Conservation (phyloP, 2,797 vertebrate species). For the Pangasius mekongensis region DNA sequence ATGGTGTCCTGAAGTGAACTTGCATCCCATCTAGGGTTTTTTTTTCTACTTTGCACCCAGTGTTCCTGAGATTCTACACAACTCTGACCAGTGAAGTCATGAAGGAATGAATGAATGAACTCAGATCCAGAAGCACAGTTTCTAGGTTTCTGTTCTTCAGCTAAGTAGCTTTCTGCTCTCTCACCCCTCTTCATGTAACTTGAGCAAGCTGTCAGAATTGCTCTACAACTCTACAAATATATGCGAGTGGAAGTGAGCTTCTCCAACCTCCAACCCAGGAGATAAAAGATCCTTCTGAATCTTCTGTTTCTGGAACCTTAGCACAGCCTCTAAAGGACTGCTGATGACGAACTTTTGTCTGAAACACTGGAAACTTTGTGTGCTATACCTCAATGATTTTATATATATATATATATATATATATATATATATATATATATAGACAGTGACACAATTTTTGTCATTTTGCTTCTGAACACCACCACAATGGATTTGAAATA, state of each 20-base stretch:
- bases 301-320: neutral
- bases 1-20: neutral
- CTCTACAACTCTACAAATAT: neutral
- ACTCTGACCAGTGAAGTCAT: neutral
- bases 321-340: neutral
- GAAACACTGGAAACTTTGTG: no score
- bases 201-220: neutral
- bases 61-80: neutral
- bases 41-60: neutral
- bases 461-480: no score
- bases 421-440: no score
- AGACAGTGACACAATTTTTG: no score
- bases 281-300: neutral
- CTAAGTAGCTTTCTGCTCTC: neutral
- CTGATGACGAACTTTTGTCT: neutral
- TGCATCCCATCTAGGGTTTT: neutral
- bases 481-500: no score
- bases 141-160: neutral
- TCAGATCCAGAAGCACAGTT: neutral
- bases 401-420: no score
- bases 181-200: neutral
- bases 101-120: neutral
- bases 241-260: neutral
- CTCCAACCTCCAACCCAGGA: neutral
- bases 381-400: no score